A percentile compares a stretch with the other conserved stretches of the same genome.
These are phyloP conservation scores for Brassicogethes aeneus DNA, from an alignment of 2,888 invertebrate genomes.

Conservation along the genomic window DNA sequence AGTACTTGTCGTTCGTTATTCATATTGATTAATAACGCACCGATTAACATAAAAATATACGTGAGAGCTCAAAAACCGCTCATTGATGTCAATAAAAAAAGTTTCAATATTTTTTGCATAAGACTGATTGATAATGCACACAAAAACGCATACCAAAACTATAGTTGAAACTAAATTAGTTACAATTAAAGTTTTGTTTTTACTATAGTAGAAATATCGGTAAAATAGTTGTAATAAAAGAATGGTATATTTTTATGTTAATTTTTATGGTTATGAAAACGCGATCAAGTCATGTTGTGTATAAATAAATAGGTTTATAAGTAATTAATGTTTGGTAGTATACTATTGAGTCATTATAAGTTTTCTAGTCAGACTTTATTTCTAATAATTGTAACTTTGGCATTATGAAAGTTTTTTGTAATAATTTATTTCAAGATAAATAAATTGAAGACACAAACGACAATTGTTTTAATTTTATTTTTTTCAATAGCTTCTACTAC, in stretches of 20 bases:
- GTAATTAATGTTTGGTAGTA: conserved; percentile 33
- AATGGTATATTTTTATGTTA: conserved; percentile 10
- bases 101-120: neutral
- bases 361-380: conserved; percentile 27
- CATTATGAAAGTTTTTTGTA: conserved; percentile 26
- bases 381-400: conserved; percentile 21
- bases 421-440: conserved; percentile 33
- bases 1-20: conserved; percentile 24
- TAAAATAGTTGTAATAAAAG: neutral
- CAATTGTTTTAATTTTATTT: conserved; percentile 22
- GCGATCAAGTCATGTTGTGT: conserved; percentile 30
- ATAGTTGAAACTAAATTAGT: no score
- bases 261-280: conserved; percentile 26
- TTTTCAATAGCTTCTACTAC: conserved; percentile 13
- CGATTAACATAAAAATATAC: conserved; percentile 18
- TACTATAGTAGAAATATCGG: neutral
- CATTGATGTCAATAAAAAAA: neutral
- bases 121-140: neutral
- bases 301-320: conserved; percentile 30
- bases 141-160: no score
- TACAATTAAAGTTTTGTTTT: neutral
- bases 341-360: conserved; percentile 23
- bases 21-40: conserved; percentile 12
- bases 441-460: conserved; percentile 30
- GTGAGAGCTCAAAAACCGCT: neutral